Percentiles rank a stretch among this genome's conserved stretches.
Conservation (phyloP, 1,140 invertebrate species). For the Megathymus violae region DNA sequence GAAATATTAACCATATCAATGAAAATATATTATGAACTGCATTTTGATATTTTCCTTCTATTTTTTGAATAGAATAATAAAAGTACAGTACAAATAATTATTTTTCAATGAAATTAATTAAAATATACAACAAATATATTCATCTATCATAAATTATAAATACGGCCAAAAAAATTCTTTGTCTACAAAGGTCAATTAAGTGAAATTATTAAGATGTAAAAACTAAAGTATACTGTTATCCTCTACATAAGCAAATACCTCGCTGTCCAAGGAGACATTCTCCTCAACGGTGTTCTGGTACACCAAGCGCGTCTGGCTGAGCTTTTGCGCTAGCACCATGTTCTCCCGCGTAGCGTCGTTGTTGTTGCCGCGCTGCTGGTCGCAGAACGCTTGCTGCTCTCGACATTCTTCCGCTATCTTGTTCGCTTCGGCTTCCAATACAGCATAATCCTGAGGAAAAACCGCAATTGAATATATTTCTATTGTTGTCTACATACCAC, state of each 20-base stretch:
- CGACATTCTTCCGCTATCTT: conserved; percentile 64
- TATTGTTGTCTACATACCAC: too few species aligned
- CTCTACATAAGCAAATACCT: conserved; percentile 57
- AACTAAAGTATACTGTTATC: too few species aligned
- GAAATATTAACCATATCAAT: conserved; percentile 20
- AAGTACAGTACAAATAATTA: too few species aligned
- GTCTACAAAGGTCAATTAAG: too few species aligned
- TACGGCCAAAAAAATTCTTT: too few species aligned
- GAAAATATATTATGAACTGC: not conserved
- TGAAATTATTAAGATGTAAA: too few species aligned
- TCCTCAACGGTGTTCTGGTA: conserved; percentile 47
- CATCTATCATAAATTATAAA: too few species aligned
- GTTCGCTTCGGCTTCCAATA: conserved; percentile 62
- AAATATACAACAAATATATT: too few species aligned
- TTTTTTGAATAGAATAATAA: too few species aligned
- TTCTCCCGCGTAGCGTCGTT: conserved; percentile 60
- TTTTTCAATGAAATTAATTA: too few species aligned
- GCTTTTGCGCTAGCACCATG: conserved; percentile 46
- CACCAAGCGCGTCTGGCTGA: conserved; percentile 51
- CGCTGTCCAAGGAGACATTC: conserved; percentile 62
- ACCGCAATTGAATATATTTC: too few species aligned
- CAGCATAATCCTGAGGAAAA: conserved; percentile 70
- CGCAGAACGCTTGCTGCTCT: conserved; percentile 76
- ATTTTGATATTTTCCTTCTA: too few species aligned
- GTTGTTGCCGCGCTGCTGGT: conserved; percentile 73